These are phyloP conservation scores for Ochropleura leucogaster DNA, from an alignment of 2,888 invertebrate species.

Conservation along the genomic window DNA sequence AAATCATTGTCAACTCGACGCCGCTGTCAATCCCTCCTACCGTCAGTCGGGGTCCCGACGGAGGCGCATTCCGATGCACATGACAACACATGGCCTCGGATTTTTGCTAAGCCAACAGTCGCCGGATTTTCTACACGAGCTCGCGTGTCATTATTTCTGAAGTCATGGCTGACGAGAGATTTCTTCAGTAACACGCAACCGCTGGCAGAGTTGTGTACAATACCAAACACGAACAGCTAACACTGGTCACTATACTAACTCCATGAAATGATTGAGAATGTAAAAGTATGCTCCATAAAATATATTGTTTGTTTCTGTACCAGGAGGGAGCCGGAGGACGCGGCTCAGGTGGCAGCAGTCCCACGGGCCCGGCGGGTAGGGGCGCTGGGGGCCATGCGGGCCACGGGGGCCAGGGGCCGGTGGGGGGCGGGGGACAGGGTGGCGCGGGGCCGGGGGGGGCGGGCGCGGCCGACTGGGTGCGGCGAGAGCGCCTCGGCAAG, in stretches of 20 bases:
- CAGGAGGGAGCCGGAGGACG: constrained; percentile 81
- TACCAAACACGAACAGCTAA: too few relatives aligned
- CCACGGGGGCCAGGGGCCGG: constrained; percentile 84
- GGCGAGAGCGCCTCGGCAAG: constrained; percentile 97
- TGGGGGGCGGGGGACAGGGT: constrained; percentile 86
- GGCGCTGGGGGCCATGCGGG: constrained; percentile 84
- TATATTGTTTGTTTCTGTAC: constrained; percentile 37
- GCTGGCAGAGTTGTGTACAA: background rate
- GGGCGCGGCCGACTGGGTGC: constrained; percentile 94
- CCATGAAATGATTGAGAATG: background rate
- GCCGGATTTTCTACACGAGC: too few relatives aligned
- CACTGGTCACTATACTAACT: background rate
- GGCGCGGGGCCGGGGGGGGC: constrained; percentile 80
- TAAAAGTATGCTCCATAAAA: background rate
- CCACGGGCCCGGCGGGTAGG: constrained; percentile 78
- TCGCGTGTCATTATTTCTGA: too few relatives aligned
- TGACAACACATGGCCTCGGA: too few relatives aligned
- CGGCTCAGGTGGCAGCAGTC: constrained; percentile 77
- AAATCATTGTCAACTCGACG: too few relatives aligned
- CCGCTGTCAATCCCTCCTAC: too few relatives aligned
- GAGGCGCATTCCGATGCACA: too few relatives aligned
- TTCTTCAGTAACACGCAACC: background rate
- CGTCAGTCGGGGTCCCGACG: too few relatives aligned
- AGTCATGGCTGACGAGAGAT: background rate
- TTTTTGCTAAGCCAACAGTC: too few relatives aligned